Conservation (phyloP, 2,113 vertebrate genomes). For the Muntiacus reevesi region DNA sequence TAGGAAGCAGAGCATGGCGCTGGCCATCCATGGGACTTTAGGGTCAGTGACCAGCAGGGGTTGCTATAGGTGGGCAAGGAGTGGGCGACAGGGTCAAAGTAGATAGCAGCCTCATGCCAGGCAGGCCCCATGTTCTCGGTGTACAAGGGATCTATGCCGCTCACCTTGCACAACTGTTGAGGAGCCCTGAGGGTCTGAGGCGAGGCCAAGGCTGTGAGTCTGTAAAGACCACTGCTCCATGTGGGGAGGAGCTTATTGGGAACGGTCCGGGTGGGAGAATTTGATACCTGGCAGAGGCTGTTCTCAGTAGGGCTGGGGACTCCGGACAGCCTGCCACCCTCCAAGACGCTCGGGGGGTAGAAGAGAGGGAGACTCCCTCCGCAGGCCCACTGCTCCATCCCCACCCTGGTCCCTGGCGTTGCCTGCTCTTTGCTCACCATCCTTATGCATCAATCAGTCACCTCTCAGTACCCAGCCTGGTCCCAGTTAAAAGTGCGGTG, state of each 20-base stretch:
- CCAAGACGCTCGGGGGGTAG: too few relatives aligned
- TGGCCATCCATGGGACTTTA: not conserved
- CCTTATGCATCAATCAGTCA: not conserved
- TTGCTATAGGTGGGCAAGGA: not conserved
- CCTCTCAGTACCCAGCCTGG: not conserved
- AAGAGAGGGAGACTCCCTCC: not conserved
- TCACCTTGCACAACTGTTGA: fast-evolving
- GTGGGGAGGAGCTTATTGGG: fast-evolving
- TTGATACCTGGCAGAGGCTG: not conserved
- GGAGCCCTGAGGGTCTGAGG: fast-evolving
- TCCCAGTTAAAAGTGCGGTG: not conserved
- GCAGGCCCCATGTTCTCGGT: not conserved
- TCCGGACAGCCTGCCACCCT: not conserved
- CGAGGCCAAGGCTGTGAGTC: not conserved
- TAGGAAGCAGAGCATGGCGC: not conserved
- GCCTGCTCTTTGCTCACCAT: not conserved
- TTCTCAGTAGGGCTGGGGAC: not conserved
- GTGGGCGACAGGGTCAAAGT: not conserved
- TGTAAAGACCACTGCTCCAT: fast-evolving
- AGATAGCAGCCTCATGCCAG: fast-evolving
- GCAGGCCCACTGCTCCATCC: not conserved
- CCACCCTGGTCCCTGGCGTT: fast-evolving
- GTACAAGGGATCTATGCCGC: fast-evolving
- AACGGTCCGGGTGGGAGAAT: not conserved
- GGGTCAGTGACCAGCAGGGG: not conserved